Evolutionary conservation across 2,888 invertebrate genomes (phyloP).

Genomic region (Drosophila suboccidentalis): DNA sequence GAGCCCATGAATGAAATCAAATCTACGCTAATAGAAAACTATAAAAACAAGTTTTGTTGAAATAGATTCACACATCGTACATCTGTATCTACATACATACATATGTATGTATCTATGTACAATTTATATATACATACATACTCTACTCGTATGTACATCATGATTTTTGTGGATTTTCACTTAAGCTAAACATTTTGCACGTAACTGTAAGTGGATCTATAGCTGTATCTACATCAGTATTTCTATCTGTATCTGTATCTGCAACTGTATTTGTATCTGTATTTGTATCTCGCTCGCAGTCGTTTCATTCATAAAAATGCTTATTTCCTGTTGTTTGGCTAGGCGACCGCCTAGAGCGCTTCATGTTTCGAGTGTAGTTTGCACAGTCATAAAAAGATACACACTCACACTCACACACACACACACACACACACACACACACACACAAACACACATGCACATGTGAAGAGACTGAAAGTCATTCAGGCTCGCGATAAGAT

Average conservation of each 20-base stretch:
- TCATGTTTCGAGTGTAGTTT: conserved; percentile 70
- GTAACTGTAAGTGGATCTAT: conserved; percentile 61
- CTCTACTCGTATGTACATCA: conserved; percentile 2
- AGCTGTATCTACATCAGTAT: conserved; percentile 23
- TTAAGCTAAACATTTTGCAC: conserved; percentile 63
- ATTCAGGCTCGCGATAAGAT: conserved; percentile 75
- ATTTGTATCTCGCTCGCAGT: conserved; percentile 54
- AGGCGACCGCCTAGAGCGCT: conserved; percentile 66
- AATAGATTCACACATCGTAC: conserved; percentile 40
- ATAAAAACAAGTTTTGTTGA: conserved; percentile 47
- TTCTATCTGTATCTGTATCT: conserved; percentile 7
- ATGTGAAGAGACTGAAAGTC: conserved; percentile 47
- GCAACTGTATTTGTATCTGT: conserved; percentile 31
- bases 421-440: conserved; percentile 18
- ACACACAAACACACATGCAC: conserved; percentile 26
- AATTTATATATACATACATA: conserved; percentile 1
- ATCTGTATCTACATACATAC: conserved; percentile 3
- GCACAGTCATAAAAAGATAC: conserved; percentile 71
- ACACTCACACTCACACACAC: conserved; percentile 27
- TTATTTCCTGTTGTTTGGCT: conserved; percentile 80
- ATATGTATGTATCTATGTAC: conserved; percentile 1
- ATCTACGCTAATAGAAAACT: conserved; percentile 55
- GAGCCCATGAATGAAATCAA: conserved; percentile 71
- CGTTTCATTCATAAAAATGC: conserved; percentile 83
- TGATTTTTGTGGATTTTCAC: conserved; percentile 47